phyloP scores from a whole-genome alignment of 1,140 invertebrate species.

The Lamellibrachia luymesi region DNA sequence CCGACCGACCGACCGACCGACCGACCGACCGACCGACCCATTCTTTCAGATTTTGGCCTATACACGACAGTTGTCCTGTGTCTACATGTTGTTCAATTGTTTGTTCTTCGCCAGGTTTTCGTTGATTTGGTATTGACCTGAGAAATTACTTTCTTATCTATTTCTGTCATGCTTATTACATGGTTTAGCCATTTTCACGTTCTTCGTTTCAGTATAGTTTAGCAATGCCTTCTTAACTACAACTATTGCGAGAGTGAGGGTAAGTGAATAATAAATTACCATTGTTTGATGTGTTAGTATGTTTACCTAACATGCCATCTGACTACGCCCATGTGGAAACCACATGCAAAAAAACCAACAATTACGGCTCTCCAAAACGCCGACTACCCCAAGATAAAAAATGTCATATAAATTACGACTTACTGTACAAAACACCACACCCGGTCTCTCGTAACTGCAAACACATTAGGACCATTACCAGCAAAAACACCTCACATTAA shows the following conservation, averaged over 20 bases:
- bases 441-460: not conserved
- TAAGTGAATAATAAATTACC: not conserved
- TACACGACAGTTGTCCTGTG: not conserved
- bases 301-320: not conserved
- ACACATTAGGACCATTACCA: not conserved
- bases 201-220: too few species aligned
- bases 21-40: not conserved
- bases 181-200: too few species aligned
- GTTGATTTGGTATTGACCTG: too few species aligned
- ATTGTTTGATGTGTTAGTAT: not conserved
- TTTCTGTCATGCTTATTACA: too few species aligned
- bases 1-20: slow-evolving; percentile 1
- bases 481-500: not conserved
- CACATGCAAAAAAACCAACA: not conserved
- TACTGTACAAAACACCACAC: not conserved
- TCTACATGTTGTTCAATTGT: not conserved
- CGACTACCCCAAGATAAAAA: not conserved
- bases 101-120: not conserved
- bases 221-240: not conserved
- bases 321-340: not conserved
- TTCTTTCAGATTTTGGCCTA: too few species aligned
- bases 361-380: not conserved
- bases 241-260: not conserved
- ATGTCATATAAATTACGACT: not conserved
- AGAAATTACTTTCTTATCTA: too few species aligned